phyloP scores from a whole-genome alignment of 1,140 invertebrate species.

The Himalopsyche phryganea region DNA sequence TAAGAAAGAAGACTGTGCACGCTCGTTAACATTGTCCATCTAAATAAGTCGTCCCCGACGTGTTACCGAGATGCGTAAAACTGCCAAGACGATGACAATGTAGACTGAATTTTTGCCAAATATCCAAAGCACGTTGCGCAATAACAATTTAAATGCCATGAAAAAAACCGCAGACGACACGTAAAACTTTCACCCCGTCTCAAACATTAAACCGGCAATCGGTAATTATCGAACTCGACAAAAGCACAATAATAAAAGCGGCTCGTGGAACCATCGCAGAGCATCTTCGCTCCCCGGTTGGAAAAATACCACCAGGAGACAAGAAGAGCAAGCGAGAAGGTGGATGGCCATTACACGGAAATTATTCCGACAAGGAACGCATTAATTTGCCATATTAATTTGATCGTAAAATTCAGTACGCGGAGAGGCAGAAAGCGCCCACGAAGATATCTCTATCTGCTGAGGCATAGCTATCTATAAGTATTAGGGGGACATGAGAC shows the following conservation, averaged over 20 bases:
- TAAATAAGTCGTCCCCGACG: neutral
- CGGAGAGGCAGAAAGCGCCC: conserved; percentile 12
- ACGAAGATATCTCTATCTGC: conserved; percentile 32
- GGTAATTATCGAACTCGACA: conserved; percentile 34
- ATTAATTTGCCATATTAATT: conserved; percentile 59
- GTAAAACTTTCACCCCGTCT: conserved; percentile 26
- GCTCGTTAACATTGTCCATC: no score
- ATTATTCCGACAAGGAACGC: conserved; percentile 40
- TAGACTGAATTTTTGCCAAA: conserved; percentile 17
- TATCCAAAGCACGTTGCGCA: conserved; percentile 29
- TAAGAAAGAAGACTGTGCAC: no score
- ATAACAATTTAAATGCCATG: conserved; percentile 30
- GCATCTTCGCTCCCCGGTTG: conserved; percentile 13
- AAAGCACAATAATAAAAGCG: conserved; percentile 30
- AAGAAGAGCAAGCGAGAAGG: conserved; percentile 6
- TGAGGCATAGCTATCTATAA: conserved; percentile 17
- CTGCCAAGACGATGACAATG: conserved; percentile 6
- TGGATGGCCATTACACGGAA: conserved; percentile 30
- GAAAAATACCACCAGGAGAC: conserved; percentile 23
- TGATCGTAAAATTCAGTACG: conserved; percentile 50
- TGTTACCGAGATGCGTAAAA: neutral
- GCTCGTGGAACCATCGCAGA: conserved; percentile 6
- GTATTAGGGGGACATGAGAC: conserved; percentile 23
- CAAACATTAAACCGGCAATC: conserved; percentile 32
- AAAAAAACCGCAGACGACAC: conserved; percentile 34